Base-by-base conservation (phyloP, 2,888 invertebrate genomes). In the Eugnorisma glareosa region DNA sequence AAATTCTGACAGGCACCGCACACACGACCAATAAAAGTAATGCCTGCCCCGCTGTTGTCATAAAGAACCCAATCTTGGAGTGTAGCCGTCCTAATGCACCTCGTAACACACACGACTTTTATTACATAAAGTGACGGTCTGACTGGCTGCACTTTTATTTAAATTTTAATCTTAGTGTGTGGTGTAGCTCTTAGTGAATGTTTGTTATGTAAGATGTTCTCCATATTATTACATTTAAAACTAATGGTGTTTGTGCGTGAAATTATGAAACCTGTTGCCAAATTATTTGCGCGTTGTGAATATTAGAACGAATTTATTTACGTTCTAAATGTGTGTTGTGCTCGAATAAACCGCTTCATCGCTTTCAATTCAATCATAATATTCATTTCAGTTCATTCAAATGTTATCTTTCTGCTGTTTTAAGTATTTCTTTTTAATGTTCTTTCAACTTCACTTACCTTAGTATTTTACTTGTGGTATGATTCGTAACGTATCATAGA, bases 1-100 rank as follows among this genome's bases (percentile, higher is more conserved):
- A 79, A 77, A 81, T 86, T 84, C 78, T 68, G 87, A 73, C 73
- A 68, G 67, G 78, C 76, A 74, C 48, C 81, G 64, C 75, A 75
- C 72, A 84, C 67, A 54, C 57, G 57, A 66, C 28, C 40, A 76
- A 84, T 77, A 87, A 81, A 81, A 84, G 59, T 40, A 81, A 64
- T 37, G 51, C 43, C 40, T 43, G 66, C 67, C 45, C 24, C 73
- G 48, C 74, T 77, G 48, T 66, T 72, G 75, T 76, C 87, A 84
- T 73, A 78, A 81, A 87, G 77, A 74, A 75, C 75, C 75, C 74
- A 71, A 87, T 81, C 63, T 73, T 77, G 59, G 61, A 54, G 37
- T 70, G 72, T 54, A 75, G 75, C 73, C 64, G 51, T 61, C 73
- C 84, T 83, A 73, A 74, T 61, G 74, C 59, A 45, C 43, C 61